Evolutionary conservation across 2,797 vertebrate species (phyloP), one percentile per base, ranked within the genome.

Genomic region (Ctenopoma multispine): DNA sequence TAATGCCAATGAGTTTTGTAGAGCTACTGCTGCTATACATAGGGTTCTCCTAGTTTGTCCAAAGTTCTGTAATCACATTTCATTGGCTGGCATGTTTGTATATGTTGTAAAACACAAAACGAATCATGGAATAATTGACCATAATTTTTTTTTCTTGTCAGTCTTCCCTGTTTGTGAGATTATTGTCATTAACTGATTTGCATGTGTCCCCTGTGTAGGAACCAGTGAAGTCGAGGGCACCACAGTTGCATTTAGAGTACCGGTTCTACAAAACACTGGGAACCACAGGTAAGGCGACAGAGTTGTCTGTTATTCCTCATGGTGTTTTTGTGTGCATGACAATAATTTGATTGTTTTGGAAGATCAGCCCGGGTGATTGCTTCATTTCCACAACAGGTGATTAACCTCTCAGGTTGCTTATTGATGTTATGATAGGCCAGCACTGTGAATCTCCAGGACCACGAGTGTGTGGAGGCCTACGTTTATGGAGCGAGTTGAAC

Each of bases 251-350:
- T 93, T 94, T 99, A 94, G 98, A 99, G 75, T 99, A 99, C 92
- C 96, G 97, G 89, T 99, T 99, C 95, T 99, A 99, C 93, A 99
- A 99, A 92, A 98, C 97, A 31, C 95, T 99, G 40, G 98, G 98
- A 88, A 97, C 94, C 77, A 90, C 96, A 63, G 98, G 98, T 99
- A 93, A 96, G 95, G 79, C 80, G 75, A 69, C 41, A 23, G 34
- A 54, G 36, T 6, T 10, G 36, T 62, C 46, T 53, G 18, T 44
- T 17, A 1, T 38, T 46, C 20, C 21, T n/a, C 6, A 10, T 55
- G 6, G 3, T 75, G 23, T 76, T 62, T 64, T 69, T 68, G 18
- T 77, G 41, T 38, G 13, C 23, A 58, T 70, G 58, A 84, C 56
- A 53, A 51, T 65, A 69, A 66, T 78, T 79, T 67, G 40, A 56